Percentiles rank a stretch among this genome's conserved stretches.
These are phyloP conservation scores for Leucopternis melanops DNA, from an alignment of 2,113 vertebrate genomes.

Conservation along the genomic window DNA sequence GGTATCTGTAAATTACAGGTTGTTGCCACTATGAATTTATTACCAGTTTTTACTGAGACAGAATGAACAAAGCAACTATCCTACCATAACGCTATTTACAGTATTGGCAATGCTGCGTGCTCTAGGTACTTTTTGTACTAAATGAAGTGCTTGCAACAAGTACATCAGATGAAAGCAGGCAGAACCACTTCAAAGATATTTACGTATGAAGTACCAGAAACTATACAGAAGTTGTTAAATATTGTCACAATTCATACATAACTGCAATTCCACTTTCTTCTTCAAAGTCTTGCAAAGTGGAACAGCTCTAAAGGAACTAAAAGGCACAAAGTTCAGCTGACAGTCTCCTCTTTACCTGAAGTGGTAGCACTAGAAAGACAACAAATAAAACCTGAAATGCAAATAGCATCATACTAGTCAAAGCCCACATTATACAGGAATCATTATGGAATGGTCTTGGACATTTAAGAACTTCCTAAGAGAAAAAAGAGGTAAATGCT, in stretches of 20 bases:
- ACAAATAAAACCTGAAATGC: no score
- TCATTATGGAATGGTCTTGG: no score
- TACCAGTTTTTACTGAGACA: not conserved
- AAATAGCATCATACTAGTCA: no score
- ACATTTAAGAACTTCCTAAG: not conserved
- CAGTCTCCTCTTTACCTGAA: no score
- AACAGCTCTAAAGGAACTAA: no score
- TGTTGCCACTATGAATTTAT: not conserved
- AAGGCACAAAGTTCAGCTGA: no score
- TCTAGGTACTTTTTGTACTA: not conserved
- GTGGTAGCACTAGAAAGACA: no score
- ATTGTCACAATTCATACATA: not conserved
- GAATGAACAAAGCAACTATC: not conserved
- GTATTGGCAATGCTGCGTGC: not conserved
- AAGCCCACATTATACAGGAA: no score
- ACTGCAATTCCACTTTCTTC: not conserved
- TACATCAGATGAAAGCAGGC: not conserved
- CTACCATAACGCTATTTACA: not conserved
- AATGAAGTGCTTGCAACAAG: not conserved
- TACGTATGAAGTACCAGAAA: not conserved
- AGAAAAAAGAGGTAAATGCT: not conserved
- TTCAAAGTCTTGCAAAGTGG: no score
- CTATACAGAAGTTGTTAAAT: not conserved
- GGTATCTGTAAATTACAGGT: not conserved
- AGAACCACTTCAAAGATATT: not conserved